phyloP scores from a whole-genome alignment of 2,888 invertebrate species.

The Pelosia muscerda region DNA sequence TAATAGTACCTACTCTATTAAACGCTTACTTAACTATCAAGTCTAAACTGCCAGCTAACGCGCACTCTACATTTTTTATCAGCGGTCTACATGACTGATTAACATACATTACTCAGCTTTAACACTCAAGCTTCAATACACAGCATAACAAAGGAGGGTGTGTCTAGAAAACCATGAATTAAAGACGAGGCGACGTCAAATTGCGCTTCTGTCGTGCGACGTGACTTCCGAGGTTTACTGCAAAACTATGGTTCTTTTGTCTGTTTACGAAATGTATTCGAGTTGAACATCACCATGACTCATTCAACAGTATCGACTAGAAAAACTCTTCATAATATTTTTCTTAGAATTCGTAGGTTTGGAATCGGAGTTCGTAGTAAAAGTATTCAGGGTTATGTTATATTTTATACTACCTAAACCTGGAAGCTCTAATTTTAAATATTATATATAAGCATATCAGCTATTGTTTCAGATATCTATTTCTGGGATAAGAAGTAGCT shows the following conservation, averaged over 20 bases:
- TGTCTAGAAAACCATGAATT: conserved; percentile 49
- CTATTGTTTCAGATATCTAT: no score
- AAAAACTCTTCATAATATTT: neutral
- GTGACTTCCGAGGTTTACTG: neutral
- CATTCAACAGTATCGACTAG: conserved; percentile 4
- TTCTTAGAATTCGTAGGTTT: no score
- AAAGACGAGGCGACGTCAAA: conserved; percentile 51
- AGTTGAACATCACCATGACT: neutral
- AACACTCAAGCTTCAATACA: conserved; percentile 7
- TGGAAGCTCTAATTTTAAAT: no score
- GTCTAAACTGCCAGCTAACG: conserved; percentile 3
- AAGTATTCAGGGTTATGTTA: no score
- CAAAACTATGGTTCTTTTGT: neutral
- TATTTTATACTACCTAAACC: no score
- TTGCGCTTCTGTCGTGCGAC: conserved; percentile 48
- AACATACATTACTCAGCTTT: conserved; percentile 14
- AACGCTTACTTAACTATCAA: neutral
- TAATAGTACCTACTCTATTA: neutral
- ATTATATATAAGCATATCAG: no score
- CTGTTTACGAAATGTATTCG: conserved; percentile 3
- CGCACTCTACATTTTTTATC: conserved; percentile 19
- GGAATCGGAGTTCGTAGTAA: no score
- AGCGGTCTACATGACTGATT: conserved; percentile 13
- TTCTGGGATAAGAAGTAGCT: no score
- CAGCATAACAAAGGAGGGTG: conserved; percentile 19